These are phyloP conservation scores for Aptenodytes forsteri DNA, from an alignment of 2,113 vertebrate genomes.

Conservation along the genomic window DNA sequence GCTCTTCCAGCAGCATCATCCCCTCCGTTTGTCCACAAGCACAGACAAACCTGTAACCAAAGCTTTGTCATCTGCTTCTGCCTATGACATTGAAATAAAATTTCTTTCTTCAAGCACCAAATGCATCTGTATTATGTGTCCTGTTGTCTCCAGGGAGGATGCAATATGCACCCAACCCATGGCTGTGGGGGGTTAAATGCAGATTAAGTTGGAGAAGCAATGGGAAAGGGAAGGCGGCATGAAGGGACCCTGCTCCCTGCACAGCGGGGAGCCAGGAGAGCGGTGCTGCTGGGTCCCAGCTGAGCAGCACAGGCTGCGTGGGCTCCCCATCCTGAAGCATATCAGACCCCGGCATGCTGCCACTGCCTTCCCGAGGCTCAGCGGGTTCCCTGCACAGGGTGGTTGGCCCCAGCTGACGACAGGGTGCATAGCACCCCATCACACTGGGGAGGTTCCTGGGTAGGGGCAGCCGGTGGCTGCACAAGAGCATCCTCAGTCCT, in stretches of 20 bases:
- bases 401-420: fast-evolving
- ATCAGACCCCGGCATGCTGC: fast-evolving
- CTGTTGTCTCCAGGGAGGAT: background rate
- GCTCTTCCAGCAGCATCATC: background rate
- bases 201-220: no score
- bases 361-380: background rate
- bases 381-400: background rate
- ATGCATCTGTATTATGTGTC: background rate
- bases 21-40: fast-evolving
- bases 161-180: fast-evolving
- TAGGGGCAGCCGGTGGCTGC: background rate
- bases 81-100: background rate
- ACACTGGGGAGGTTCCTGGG: no score
- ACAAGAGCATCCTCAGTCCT: background rate
- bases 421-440: fast-evolving
- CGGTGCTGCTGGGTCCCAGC: background rate
- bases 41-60: background rate
- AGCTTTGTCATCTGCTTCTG: background rate
- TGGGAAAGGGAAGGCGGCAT: background rate
- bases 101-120: background rate
- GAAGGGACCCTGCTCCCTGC: no score
- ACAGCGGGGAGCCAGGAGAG: no score
- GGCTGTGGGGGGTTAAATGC: background rate
- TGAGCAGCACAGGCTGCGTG: background rate
- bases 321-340: fast-evolving